Percentiles rank a stretch among this genome's conserved stretches.
phyloP scores from a whole-genome alignment of 2,113 vertebrate species.

The Sander vitreus region DNA sequence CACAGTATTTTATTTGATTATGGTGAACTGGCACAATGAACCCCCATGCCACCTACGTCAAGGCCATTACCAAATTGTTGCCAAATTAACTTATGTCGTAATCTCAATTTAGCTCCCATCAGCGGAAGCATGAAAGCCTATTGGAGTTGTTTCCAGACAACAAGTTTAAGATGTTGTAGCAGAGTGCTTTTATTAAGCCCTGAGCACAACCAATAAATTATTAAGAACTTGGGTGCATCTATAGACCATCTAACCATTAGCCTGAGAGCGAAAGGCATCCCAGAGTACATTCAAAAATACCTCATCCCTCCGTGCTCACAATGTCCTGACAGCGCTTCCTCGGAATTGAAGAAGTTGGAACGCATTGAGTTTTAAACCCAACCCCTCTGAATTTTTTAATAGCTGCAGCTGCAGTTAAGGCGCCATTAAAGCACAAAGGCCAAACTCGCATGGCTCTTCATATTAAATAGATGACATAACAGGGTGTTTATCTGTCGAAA shows the following conservation, averaged over 20 bases:
- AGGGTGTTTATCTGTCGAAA: conserved; percentile 72
- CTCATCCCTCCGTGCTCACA: conserved; percentile 39
- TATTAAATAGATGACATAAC: conserved; percentile 78
- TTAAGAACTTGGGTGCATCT: conserved; percentile 79
- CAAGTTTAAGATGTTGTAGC: conserved; percentile 55
- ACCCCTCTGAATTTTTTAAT: conserved; percentile 78
- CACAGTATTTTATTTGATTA: conserved; percentile 29
- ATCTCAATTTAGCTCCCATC: conserved; percentile 41
- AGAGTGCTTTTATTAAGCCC: conserved; percentile 77
- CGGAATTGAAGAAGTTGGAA: conserved; percentile 73
- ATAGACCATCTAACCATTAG: conserved; percentile 83
- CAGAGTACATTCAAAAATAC: conserved; percentile 74
- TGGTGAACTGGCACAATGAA: conserved; percentile 4
- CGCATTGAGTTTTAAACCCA: conserved; percentile 56
- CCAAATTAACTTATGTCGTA: conserved; percentile 50
- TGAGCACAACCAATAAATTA: conserved; percentile 78
- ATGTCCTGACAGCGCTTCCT: conserved; percentile 66
- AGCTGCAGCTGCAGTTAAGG: conserved; percentile 66
- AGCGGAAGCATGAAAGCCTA: conserved; percentile 13
- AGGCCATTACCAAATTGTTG: conserved; percentile 36
- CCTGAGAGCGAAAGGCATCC: conserved; percentile 69
- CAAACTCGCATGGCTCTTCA: conserved; percentile 57
- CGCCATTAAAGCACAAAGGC: conserved; percentile 71
- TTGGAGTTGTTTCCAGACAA: conserved; percentile 31
- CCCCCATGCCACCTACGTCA: conserved; percentile 25